phyloP scores from a whole-genome alignment of 2,888 invertebrate species.

The Callyntrura sp. region DNA sequence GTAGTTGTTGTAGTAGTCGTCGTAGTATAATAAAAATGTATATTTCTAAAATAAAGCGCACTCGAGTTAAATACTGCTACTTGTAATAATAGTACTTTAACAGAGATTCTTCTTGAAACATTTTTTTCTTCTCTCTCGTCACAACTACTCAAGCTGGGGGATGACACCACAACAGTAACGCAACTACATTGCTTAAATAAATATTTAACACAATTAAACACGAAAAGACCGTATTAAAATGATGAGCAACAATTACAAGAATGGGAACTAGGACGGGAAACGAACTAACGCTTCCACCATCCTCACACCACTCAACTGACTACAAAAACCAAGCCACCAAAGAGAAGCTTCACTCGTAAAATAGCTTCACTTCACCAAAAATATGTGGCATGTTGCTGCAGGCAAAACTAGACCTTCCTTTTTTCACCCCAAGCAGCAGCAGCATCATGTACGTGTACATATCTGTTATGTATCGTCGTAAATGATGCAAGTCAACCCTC shows the following conservation, averaged over 20 bases:
- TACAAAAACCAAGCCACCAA: slow-evolving; percentile 72
- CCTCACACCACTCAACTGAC: slow-evolving; percentile 71
- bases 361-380: slow-evolving; percentile 75
- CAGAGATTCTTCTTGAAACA: slow-evolving; percentile 46
- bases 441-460: slow-evolving; percentile 40
- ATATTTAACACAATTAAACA: slow-evolving; percentile 76
- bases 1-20: not conserved
- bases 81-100: slow-evolving; percentile 48
- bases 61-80: slow-evolving; percentile 3
- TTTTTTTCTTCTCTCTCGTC: slow-evolving; percentile 12
- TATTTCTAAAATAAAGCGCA: slow-evolving; percentile 10
- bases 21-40: not conserved
- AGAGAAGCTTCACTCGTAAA: slow-evolving; percentile 71
- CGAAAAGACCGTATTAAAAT: slow-evolving; percentile 65
- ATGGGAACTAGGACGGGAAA: slow-evolving; percentile 79
- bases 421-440: slow-evolving; percentile 71
- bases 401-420: slow-evolving; percentile 78
- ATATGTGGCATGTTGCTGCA: slow-evolving; percentile 76
- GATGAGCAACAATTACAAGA: slow-evolving; percentile 75
- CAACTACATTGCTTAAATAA: slow-evolving; percentile 65
- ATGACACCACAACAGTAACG: slow-evolving; percentile 22
- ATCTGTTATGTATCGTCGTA: slow-evolving; percentile 15
- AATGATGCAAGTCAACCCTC: slow-evolving; percentile 62
- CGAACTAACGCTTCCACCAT: slow-evolving; percentile 77
- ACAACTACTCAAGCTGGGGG: slow-evolving; percentile 17